Conservation (phyloP, 2,797 vertebrate genomes). For the Phataginus tetradactyla region DNA sequence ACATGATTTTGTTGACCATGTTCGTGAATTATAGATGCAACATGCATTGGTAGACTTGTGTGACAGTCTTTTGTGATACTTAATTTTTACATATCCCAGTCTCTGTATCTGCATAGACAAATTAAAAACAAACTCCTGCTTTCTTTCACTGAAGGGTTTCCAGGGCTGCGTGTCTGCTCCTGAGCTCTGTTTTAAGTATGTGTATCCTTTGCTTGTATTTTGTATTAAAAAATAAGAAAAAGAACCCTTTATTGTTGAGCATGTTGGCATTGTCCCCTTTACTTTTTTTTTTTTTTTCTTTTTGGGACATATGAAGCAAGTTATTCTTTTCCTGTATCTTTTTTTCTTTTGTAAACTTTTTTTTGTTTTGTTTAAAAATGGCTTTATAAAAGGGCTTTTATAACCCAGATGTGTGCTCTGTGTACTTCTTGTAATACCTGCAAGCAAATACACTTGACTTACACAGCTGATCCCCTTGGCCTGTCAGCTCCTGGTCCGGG, state of each 20-base stretch:
- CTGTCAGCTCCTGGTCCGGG: neutral
- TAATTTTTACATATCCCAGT: slow-evolving; percentile 87
- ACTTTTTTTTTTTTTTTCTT: slow-evolving; percentile 83
- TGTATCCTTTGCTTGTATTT: slow-evolving; percentile 91
- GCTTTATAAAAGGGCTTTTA: slow-evolving; percentile 92
- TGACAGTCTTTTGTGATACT: slow-evolving; percentile 88
- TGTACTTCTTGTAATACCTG: slow-evolving; percentile 82
- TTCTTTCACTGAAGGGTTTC: slow-evolving; percentile 87
- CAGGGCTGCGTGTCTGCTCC: slow-evolving; percentile 87
- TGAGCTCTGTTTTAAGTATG: slow-evolving; percentile 88
- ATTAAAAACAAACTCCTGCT: slow-evolving; percentile 82
- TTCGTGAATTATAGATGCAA: slow-evolving; percentile 86
- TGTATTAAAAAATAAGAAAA: slow-evolving; percentile 89
- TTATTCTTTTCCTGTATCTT: slow-evolving; percentile 89
- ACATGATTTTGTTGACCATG: slow-evolving; percentile 87
- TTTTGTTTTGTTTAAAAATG: slow-evolving; percentile 91
- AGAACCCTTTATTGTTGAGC: slow-evolving; percentile 88
- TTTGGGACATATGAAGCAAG: slow-evolving; percentile 89
- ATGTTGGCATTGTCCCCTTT: slow-evolving; percentile 89
- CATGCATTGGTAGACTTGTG: slow-evolving; percentile 87
- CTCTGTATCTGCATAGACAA: slow-evolving; percentile 88
- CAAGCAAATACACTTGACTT: neutral
- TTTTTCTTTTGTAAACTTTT: slow-evolving; percentile 91
- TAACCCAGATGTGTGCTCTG: slow-evolving; percentile 85
- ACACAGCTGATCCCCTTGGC: neutral